Percentiles rank a stretch among this genome's conserved stretches.
Conservation (phyloP, 2,113 vertebrate genomes). For the Microtus oregoni region DNA sequence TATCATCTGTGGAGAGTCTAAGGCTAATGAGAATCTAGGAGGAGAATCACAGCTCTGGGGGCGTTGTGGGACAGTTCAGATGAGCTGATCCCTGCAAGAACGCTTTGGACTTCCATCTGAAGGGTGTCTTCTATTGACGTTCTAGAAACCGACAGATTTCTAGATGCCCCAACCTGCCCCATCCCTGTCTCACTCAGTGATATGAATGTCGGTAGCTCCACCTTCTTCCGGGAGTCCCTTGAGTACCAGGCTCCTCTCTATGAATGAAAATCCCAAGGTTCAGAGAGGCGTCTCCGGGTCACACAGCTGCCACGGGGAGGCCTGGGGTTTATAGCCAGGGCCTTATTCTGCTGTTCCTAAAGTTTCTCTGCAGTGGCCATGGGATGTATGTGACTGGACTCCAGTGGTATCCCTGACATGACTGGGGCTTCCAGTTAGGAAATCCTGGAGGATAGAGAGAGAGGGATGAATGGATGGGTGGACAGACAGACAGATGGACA, state of each 20-base stretch:
- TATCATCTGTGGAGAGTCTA: not conserved
- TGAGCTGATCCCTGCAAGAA: not conserved
- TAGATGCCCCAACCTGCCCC: no score
- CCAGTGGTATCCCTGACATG: not conserved
- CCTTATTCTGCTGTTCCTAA: not conserved
- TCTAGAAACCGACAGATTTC: not conserved
- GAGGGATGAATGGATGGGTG: not conserved
- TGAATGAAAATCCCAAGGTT: constrained; percentile 28
- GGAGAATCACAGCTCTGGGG: not conserved
- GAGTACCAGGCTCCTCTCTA: not conserved
- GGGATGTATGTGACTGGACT: not conserved
- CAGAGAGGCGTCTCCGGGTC: not conserved
- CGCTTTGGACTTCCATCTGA: not conserved
- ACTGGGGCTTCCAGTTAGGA: not conserved
- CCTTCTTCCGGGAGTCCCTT: not conserved
- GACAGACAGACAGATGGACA: no score
- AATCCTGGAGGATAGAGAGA: not conserved
- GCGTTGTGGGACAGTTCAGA: not conserved
- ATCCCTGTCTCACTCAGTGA: not conserved
- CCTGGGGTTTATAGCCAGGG: not conserved
- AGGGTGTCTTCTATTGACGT: not conserved
- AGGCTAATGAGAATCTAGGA: not conserved
- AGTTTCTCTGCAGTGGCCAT: not conserved
- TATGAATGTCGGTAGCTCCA: not conserved
- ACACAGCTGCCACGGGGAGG: not conserved